These are phyloP conservation scores for Lethrus apterus DNA, from an alignment of 1,140 invertebrate species.

Conservation along the genomic window DNA sequence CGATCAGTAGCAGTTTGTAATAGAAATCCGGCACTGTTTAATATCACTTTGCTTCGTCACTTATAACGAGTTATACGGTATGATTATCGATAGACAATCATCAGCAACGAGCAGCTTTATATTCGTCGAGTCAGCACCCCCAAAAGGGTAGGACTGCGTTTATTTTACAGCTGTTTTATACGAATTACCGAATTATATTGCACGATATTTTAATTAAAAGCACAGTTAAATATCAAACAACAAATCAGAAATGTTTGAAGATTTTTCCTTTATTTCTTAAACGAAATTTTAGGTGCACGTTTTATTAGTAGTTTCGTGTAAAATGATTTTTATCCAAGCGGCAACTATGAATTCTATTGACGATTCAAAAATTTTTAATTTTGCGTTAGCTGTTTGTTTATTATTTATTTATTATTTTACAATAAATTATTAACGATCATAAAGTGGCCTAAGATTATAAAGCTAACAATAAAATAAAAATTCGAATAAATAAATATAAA, in stretches of 20 bases:
- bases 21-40: slow-evolving; percentile 26
- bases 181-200: slow-evolving; percentile 3
- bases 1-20: slow-evolving; percentile 25
- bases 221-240: background rate
- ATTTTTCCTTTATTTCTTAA: background rate
- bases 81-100: slow-evolving; percentile 29
- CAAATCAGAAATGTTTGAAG: background rate
- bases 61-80: slow-evolving; percentile 23
- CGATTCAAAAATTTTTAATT: too few relatives aligned
- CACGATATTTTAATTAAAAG: background rate
- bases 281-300: too few relatives aligned
- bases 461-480: too few relatives aligned
- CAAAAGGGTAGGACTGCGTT: slow-evolving; percentile 10
- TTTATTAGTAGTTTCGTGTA: background rate
- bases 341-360: too few relatives aligned
- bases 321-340: too few relatives aligned
- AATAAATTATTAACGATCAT: too few relatives aligned
- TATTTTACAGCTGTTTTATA: slow-evolving; percentile 18
- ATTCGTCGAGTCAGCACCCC: slow-evolving; percentile 22
- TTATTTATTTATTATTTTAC: too few relatives aligned
- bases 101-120: slow-evolving; percentile 23
- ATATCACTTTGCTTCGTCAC: slow-evolving; percentile 25
- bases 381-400: too few relatives aligned
- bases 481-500: too few relatives aligned
- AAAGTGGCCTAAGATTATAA: too few relatives aligned